Base-by-base conservation (phyloP, 1,140 invertebrate genomes). In the Lordiphosa mommai region DNA sequence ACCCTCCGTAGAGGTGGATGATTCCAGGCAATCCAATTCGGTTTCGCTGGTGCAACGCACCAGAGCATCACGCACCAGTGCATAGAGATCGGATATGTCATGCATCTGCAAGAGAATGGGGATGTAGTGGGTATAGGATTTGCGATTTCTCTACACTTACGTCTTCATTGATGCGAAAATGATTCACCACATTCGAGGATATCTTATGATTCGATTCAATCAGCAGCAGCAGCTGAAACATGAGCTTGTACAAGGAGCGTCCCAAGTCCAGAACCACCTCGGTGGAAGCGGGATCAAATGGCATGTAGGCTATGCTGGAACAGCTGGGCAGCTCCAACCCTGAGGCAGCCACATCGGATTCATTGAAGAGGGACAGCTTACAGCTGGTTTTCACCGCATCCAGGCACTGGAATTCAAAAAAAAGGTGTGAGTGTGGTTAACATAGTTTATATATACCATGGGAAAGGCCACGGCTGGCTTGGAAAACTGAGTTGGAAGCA, bases 161-260 rank as follows among this genome's bases (percentile, higher is more conserved):
- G 63, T 86, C 76, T 84, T 89, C 88, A 48, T 88, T 88, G 33
- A 87, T 70, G 41, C 79, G 74, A 61, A 89, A 88, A 65, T 88
- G 87, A 43, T 89, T 88, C 7, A 88, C 76, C 9, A 92, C 91
- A 37, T 91, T 91, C 7, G 91, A 89, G 27, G 97, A 91, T 92
- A 99, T 94, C 90, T 98, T 98, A 76, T 95, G 94, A 68, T 96
- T 96, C 10, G 95, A 95, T 90, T 99, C 97, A 40, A 98, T 93
- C 2, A 99, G 90, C 14, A 98, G 89, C 6, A 98, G 90, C 8
- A 99, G 90, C 87, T 99, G 98, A 80, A 99, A 98, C 86, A 98
- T 96, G 2, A 99, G 91, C 86, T 97, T 97, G 89, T 98, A 98
- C 6, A 98, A 90, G 40, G 94, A 92, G 69, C 94, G 92, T 10